Evolutionary conservation across 1,140 invertebrate genomes (phyloP), one percentile per base, ranked within the genome.

Genomic region (Neelides sp.): DNA sequence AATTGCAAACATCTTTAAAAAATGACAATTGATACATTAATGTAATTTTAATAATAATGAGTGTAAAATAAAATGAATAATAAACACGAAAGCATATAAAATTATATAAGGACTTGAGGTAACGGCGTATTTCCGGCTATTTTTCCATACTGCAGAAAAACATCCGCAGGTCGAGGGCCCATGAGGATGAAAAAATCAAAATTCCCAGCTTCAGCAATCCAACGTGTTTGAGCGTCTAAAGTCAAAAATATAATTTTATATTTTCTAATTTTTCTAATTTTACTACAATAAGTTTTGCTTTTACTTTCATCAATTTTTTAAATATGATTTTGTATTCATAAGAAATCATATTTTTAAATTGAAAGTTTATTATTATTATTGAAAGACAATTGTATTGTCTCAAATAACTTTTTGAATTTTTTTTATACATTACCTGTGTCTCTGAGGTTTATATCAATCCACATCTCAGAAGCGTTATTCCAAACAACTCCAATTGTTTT

Each of bases 381-480:
- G n/a, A n/a, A n/a, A n/a, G n/a, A n/a, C n/a, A n/a, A n/a, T n/a
- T n/a, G n/a, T n/a, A n/a, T n/a, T n/a, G n/a, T n/a, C n/a, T n/a
- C n/a, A n/a, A n/a, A n/a, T n/a, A n/a, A n/a, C n/a, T n/a, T n/a
- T n/a, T n/a, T n/a, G n/a, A n/a, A n/a, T n/a, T n/a, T n/a, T n/a
- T n/a, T n/a, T n/a, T n/a, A n/a, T n/a, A n/a, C 81, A 60, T 85
- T 82, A 19, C 79, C 79, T 41, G 76, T 73, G 0, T 75, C 75
- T 56, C 78, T 79, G 36, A 82, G 83, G 47, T 79, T 74, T 49
- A 98, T 82, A 65, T 99, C 95, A 24, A 99, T 77, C 96, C 95
- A 99, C 0, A 93, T 98, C 74, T 99, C 96, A 2, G 95, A 89
- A 1, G 92, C 78, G 73, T 99, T 99, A 55, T 94, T 77, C 94